Conservation (phyloP, 1,140 invertebrate genomes). For the Theocolax elegans region DNA sequence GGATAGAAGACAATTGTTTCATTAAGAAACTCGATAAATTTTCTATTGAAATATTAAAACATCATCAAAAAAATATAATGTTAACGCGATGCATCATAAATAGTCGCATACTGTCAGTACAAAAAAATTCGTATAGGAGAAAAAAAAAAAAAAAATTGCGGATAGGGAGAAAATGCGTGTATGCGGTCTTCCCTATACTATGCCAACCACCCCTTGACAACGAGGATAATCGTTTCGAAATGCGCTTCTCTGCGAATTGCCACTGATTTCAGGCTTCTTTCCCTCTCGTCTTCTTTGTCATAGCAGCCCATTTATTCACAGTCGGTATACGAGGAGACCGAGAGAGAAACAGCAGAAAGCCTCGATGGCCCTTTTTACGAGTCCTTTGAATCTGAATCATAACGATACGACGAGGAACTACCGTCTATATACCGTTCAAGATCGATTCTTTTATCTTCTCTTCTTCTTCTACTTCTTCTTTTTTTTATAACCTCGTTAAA, state of each 20-base stretch:
- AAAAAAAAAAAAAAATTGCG: background rate
- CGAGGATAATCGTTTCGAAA: conserved; percentile 46
- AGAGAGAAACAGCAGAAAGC: conserved; percentile 27
- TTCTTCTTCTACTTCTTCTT: no score
- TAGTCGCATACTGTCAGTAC: no score
- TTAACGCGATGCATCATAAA: no score
- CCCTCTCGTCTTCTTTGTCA: conserved; percentile 36
- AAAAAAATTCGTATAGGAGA: no score
- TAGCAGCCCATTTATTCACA: conserved; percentile 9
- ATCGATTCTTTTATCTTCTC: no score
- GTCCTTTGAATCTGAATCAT: conserved; percentile 39
- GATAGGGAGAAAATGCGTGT: background rate
- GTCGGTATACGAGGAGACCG: background rate
- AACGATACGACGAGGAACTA: conserved; percentile 31
- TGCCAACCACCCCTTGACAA: conserved; percentile 17
- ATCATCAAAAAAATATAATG: no score
- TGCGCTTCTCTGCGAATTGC: conserved; percentile 36
- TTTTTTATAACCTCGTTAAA: conserved; percentile 25
- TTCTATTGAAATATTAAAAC: no score
- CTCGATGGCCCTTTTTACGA: conserved; percentile 36
- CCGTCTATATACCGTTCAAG: no score
- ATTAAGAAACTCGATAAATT: no score
- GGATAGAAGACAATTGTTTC: no score
- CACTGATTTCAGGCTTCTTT: conserved; percentile 36
- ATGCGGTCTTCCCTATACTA: background rate